Percentiles rank a stretch among this genome's conserved stretches.
Evolutionary conservation across 2,888 invertebrate species (phyloP).

Genomic region (Orgyia antiqua): DNA sequence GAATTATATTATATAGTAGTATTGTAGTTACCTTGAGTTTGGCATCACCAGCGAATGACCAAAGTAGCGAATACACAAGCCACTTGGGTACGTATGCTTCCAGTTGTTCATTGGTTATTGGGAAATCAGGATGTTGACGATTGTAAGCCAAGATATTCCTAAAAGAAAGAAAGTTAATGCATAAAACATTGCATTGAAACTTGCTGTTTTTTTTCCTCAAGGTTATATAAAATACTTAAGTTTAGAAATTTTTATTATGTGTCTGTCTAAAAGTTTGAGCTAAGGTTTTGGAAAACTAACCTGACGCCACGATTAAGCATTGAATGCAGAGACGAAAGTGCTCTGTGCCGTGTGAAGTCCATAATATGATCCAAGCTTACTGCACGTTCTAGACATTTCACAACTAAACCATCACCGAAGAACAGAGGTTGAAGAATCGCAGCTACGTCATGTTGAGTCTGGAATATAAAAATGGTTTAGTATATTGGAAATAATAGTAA

Average conservation of each 20-base stretch:
- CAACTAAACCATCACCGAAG: slow-evolving; percentile 94
- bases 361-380: slow-evolving; percentile 97
- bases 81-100: slow-evolving; percentile 97
- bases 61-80: slow-evolving; percentile 94
- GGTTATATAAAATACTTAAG: too few species aligned
- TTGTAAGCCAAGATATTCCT: slow-evolving; percentile 96
- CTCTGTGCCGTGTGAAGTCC: slow-evolving; percentile 98
- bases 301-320: slow-evolving; percentile 97
- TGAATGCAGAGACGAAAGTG: slow-evolving; percentile 96
- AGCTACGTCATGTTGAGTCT: slow-evolving; percentile 94
- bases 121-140: slow-evolving; percentile 95
- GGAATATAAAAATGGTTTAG: slow-evolving; percentile 2
- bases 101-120: slow-evolving; percentile 92
- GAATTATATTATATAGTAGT: not conserved
- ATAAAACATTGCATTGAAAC: too few species aligned
- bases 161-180: too few species aligned
- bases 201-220: too few species aligned
- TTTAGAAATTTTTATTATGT: too few species aligned
- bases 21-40: slow-evolving; percentile 87
- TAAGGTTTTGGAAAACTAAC: too few species aligned
- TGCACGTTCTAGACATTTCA: slow-evolving; percentile 94
- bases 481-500: too few species aligned
- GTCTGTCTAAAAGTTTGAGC: too few species aligned
- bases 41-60: slow-evolving; percentile 99
- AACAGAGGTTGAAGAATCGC: slow-evolving; percentile 91